Conservation (phyloP, 2,797 vertebrate genomes). For the Xenentodon cancila region DNA sequence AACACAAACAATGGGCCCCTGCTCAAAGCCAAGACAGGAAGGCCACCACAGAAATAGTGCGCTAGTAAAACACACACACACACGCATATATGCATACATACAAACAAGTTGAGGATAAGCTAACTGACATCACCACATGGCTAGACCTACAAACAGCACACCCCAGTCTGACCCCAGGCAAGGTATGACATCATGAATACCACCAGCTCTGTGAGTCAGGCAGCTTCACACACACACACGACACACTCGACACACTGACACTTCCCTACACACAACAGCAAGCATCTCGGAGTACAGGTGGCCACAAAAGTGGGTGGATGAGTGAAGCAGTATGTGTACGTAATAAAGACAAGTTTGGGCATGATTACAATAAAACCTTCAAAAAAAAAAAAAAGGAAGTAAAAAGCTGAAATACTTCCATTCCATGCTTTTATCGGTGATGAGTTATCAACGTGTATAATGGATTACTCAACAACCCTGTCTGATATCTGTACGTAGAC, state of each 20-base stretch:
- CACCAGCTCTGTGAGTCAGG: constrained; percentile 64
- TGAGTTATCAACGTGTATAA: constrained; percentile 12
- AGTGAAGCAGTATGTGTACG: too few species aligned
- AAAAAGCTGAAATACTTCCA: constrained; percentile 8
- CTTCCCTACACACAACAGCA: constrained; percentile 48
- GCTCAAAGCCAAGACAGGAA: constrained; percentile 48
- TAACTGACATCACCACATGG: constrained; percentile 66
- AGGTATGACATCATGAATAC: constrained; percentile 71
- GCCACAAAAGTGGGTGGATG: too few species aligned
- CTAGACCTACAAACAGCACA: constrained; percentile 49
- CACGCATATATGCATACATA: constrained; percentile 25
- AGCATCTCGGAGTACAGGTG: constrained; percentile 57
- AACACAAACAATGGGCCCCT: constrained; percentile 65
- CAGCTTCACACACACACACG: constrained; percentile 8
- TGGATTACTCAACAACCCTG: constrained; percentile 39
- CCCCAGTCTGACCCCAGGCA: constrained; percentile 51
- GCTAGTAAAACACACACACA: constrained; percentile 56
- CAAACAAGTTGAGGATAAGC: constrained; percentile 53
- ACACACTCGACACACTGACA: constrained; percentile 15
- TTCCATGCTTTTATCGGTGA: constrained; percentile 2
- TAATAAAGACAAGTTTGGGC: background rate
- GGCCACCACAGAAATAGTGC: constrained; percentile 60
- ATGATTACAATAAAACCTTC: background rate
- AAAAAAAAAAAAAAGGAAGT: too few species aligned
- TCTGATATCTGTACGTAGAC: constrained; percentile 18